Evolutionary conservation across 2,888 invertebrate species (phyloP), one percentile per base, ranked within the genome.

Genomic region (Tinea trinotella): DNA sequence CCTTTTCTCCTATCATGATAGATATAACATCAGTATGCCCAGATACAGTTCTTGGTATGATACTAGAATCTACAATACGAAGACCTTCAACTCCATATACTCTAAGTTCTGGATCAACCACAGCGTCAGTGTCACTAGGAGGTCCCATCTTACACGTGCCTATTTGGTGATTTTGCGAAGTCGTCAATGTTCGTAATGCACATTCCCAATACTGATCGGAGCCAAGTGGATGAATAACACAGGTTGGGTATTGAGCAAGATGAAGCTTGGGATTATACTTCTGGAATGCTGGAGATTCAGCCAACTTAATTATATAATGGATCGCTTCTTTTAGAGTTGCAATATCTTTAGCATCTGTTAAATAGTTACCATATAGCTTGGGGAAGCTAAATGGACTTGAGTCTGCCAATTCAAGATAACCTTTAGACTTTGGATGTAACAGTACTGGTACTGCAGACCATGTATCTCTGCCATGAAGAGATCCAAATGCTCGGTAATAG

Each of bases 381-480:
- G 97, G 95, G 64, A 90, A 89, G 1, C 92, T 90, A 53, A 89
- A 87, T 0, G 95, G 94, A 76, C 94, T 89, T n/a, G 87, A 88
- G 24, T 92, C 91, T 61, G 88, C 88, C 0, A 97, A 84, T 66
- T 88, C 89, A 0, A 95, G 67, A 6, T 88, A 87, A 0, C 95
- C 95, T 56, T 87, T 86, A 3, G 94, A 94, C 68, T 89, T 89
- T 0, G 95, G 95, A 61, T 92, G 89, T 53, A 93, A 88, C 12
- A 94, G 77, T 69, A 93, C 90, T 0, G 93, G 89, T 56, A 92
- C 83, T n/a, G 90, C 84, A 34, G 86, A 89, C 81, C 88, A 91
- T 30, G 88, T 89, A 81, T 86, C 92, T 67, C 60, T 63, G 3
- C 78, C 79, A 56, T 85, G 85, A 3, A 93, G 62, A 0, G 88